Percentiles rank a stretch among this genome's conserved stretches.
phyloP scores from a whole-genome alignment of 2,888 invertebrate species.

The Anoplius nigerrimus region DNA sequence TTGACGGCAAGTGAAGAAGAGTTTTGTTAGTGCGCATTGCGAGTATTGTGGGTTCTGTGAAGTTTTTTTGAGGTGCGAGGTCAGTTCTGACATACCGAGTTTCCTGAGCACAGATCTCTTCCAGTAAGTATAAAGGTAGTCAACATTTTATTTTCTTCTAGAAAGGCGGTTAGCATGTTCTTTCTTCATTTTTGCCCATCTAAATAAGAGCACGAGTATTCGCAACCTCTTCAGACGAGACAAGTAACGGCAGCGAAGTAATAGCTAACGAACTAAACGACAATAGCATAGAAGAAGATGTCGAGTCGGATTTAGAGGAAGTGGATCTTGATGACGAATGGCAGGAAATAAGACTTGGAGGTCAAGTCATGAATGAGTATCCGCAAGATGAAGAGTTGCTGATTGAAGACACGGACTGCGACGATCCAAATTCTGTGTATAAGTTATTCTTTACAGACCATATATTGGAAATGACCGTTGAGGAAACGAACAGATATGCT shows the following conservation, averaged over 20 bases:
- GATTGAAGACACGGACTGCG: slow-evolving; percentile 73
- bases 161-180: slow-evolving; percentile 25
- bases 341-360: slow-evolving; percentile 17
- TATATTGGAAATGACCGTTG: slow-evolving; percentile 39
- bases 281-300: slow-evolving; percentile 23
- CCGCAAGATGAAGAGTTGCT: slow-evolving; percentile 22
- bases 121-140: too few species aligned
- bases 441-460: slow-evolving; percentile 40
- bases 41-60: too few species aligned
- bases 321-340: slow-evolving; percentile 23
- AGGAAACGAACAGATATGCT: too few species aligned
- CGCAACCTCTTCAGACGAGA: slow-evolving; percentile 23
- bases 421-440: slow-evolving; percentile 31
- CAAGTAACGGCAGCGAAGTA: slow-evolving; percentile 7
- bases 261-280: slow-evolving; percentile 14
- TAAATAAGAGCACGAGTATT: slow-evolving; percentile 22
- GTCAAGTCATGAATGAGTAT: slow-evolving; percentile 16
- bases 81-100: too few species aligned
- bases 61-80: too few species aligned
- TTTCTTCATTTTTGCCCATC: slow-evolving; percentile 24
- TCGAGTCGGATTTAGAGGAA: slow-evolving; percentile 16
- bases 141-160: too few species aligned
- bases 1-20: too few species aligned
- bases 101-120: too few species aligned
- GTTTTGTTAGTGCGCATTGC: too few species aligned